Base-by-base conservation (phyloP, 2,797 vertebrate genomes). In the Cryptoprocta ferox region DNA sequence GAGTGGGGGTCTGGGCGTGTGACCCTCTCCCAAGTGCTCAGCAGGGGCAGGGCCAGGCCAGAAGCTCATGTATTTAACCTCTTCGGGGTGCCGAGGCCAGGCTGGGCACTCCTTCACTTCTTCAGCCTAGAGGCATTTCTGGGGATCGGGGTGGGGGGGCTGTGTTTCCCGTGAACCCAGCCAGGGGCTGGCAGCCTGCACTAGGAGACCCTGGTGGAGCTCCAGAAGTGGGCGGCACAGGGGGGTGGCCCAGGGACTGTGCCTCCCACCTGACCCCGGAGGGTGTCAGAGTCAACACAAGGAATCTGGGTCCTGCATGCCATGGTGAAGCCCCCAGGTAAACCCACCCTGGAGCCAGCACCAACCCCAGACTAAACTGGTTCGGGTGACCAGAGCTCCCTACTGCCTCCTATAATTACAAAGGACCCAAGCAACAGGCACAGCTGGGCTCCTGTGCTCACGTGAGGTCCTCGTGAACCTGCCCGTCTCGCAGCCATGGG, bases 381-480 rank as follows among this genome's bases (percentile, higher is more conserved):
- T 37, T 7, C 9, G 83, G 71, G 63, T 39, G n/a, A 59, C 30
- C 7, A 6, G 30, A 9, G n/a, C 30, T 21, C 21, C 21, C 56
- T 24, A 18, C 7, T 59, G 56, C 56, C 21, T 59, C 56, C 56
- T 59, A 21, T 59, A 9, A 59, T 59, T 56, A 21, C 56, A 59
- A 24, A 59, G 48, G 48, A 48, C 48, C 12, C 42, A 42, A 8
- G 42, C 48, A 48, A 13, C 48, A 2, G 89, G 73, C 19, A 56
- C 0, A 0, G 59, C 65, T 85, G 3, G 18, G 39, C 66, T 68
- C 45, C 78, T 56, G 75, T 3, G 35, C 45, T 70, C 42, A 5
- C 5, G 6, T 9, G n/a, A 75, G 71, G 12, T 0, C 0, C 18
- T 56, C 63, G 3, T 30, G 56, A 75, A 15, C n/a, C 26, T 3